Conservation (phyloP, 2,113 vertebrate genomes). For the Eupsittula cactorum region DNA sequence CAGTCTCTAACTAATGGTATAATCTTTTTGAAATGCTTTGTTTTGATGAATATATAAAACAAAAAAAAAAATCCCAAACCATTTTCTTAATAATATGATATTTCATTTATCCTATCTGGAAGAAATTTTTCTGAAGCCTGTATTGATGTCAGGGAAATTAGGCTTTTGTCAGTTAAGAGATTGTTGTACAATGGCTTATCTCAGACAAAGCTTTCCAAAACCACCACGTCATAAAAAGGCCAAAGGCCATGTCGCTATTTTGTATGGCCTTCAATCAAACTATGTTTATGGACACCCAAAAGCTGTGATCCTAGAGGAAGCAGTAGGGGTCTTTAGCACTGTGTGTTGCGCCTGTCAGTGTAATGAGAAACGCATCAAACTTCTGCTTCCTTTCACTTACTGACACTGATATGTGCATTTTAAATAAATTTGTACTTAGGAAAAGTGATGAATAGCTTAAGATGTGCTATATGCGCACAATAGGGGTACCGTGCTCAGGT, state of each 20-base stretch:
- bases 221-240: slow-evolving; percentile 9
- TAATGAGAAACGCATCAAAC: slow-evolving; percentile 64
- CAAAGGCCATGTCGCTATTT: slow-evolving; percentile 39
- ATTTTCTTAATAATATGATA: background rate
- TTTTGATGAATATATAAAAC: background rate
- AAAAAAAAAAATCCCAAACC: fast-evolving
- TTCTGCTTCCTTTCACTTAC: slow-evolving; percentile 73
- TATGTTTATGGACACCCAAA: slow-evolving; percentile 43
- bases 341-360: slow-evolving; percentile 63
- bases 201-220: slow-evolving; percentile 57
- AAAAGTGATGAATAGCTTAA: slow-evolving; percentile 64
- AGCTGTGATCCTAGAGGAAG: slow-evolving; percentile 48
- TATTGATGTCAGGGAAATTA: slow-evolving; percentile 30
- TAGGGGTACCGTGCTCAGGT: background rate
- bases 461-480: slow-evolving; percentile 57
- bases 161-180: slow-evolving; percentile 33
- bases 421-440: slow-evolving; percentile 59
- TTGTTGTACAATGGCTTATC: background rate
- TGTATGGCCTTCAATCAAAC: slow-evolving; percentile 41
- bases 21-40: background rate
- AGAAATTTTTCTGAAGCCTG: background rate
- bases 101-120: background rate
- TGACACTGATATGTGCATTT: slow-evolving; percentile 71
- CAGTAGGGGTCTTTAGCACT: slow-evolving; percentile 32
- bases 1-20: background rate